A percentile compares a stretch with the other conserved stretches of the same genome.
These are phyloP conservation scores for Pygoscelis adeliae DNA, from an alignment of 2,113 vertebrate species.

Conservation along the genomic window DNA sequence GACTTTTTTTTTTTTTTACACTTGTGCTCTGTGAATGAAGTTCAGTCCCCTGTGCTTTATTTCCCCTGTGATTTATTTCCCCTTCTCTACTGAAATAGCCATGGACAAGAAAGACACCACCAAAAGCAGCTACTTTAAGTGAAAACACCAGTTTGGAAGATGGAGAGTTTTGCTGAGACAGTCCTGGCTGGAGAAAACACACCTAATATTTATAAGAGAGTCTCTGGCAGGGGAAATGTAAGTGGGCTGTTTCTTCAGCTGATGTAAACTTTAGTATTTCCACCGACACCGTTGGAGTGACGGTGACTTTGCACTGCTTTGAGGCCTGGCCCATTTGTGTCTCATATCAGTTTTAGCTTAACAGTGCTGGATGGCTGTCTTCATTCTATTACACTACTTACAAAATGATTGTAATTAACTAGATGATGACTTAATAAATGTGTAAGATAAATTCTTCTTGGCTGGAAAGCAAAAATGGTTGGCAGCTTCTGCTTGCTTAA, in stretches of 20 bases:
- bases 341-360: background rate
- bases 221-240: background rate
- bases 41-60: background rate
- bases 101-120: background rate
- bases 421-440: slow-evolving; percentile 46
- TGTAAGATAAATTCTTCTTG: slow-evolving; percentile 61
- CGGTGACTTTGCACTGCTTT: background rate
- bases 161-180: background rate
- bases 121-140: background rate
- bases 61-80: background rate
- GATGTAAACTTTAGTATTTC: background rate
- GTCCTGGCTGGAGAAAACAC: background rate
- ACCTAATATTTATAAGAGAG: background rate
- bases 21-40: background rate
- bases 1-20: background rate
- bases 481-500: slow-evolving; percentile 49
- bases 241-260: background rate
- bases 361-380: background rate
- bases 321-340: background rate
- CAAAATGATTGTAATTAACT: slow-evolving; percentile 22
- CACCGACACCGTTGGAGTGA: fast-evolving
- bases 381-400: background rate
- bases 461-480: slow-evolving; percentile 26
- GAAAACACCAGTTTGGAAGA: background rate
- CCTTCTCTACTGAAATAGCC: background rate